phyloP scores from a whole-genome alignment of 2,113 vertebrate species.

The Malurus alboscapulatus region DNA sequence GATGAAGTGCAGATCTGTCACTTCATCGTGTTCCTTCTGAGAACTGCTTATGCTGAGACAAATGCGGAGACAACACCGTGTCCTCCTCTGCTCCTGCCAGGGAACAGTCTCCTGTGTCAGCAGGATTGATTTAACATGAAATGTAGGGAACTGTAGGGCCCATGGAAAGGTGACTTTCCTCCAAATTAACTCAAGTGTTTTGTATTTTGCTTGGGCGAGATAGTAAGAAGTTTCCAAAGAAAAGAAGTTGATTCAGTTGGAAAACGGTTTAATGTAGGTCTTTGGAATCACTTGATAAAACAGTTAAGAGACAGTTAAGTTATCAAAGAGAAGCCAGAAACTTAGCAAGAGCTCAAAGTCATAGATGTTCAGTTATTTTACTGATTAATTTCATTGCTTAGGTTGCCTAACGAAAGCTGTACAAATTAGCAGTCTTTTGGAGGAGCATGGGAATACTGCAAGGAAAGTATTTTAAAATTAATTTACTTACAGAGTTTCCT shows the following conservation, averaged over 20 bases:
- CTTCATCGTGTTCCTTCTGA: neutral
- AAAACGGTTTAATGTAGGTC: neutral
- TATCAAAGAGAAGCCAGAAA: constrained; percentile 43
- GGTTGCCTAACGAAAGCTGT: neutral
- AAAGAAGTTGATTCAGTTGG: neutral
- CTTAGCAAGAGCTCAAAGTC: neutral
- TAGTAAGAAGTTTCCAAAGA: neutral
- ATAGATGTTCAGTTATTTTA: neutral
- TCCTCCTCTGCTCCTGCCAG: neutral
- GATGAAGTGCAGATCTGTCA: neutral
- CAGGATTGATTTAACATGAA: neutral
- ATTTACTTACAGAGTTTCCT: constrained; percentile 14
- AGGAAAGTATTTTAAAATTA: neutral
- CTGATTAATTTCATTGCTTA: neutral
- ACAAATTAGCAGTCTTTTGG: neutral
- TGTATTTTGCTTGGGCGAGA: neutral
- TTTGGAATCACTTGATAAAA: constrained; percentile 57
- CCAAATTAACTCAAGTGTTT: neutral
- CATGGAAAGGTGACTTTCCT: neutral
- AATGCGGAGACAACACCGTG: neutral
- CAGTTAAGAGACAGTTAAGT: constrained; percentile 37
- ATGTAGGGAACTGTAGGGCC: neutral
- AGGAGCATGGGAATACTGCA: neutral
- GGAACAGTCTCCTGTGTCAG: neutral
- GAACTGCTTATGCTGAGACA: neutral